Evolutionary conservation across 2,797 vertebrate genomes (phyloP).

Genomic region (Acropternis orthonyx): DNA sequence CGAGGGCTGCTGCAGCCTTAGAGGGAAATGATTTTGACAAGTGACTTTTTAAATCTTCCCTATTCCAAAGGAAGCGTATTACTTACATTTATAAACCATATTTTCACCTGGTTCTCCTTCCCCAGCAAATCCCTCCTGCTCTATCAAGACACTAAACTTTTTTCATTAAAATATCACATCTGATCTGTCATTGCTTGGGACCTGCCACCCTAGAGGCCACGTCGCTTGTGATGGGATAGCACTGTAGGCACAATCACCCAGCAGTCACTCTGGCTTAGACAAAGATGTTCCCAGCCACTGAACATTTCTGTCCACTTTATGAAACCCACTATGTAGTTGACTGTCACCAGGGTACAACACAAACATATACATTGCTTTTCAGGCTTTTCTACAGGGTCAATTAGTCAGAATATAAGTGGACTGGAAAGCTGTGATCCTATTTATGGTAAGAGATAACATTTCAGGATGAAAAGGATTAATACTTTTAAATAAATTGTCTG

Average conservation of each 20-base stretch:
- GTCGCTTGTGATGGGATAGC: not conserved
- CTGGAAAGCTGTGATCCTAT: not conserved
- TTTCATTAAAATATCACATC: not conserved
- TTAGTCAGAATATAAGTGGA: not conserved
- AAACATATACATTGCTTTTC: not conserved
- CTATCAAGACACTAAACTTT: not conserved
- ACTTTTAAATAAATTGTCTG: conserved; percentile 36
- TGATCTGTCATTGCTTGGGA: not conserved
- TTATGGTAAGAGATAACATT: conserved; percentile 16
- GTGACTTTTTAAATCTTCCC: conserved; percentile 53
- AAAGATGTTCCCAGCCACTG: not conserved
- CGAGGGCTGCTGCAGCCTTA: conserved; percentile 43
- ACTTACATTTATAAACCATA: not conserved
- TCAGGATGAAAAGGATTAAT: conserved; percentile 48
- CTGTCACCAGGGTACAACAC: not conserved
- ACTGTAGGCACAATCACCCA: not conserved
- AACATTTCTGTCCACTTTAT: not conserved
- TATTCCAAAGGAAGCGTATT: not conserved
- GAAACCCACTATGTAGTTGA: not conserved
- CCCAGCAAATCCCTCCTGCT: not conserved
- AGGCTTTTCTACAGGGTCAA: not conserved
- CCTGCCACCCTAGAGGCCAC: not conserved
- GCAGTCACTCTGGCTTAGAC: not conserved
- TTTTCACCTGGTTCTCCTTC: not conserved
- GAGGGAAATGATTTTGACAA: conserved; percentile 53